A percentile compares a stretch with the other conserved stretches of the same genome.
These are phyloP conservation scores for Gadus chalcogrammus DNA, from an alignment of 2,113 vertebrate species.

Conservation along the genomic window DNA sequence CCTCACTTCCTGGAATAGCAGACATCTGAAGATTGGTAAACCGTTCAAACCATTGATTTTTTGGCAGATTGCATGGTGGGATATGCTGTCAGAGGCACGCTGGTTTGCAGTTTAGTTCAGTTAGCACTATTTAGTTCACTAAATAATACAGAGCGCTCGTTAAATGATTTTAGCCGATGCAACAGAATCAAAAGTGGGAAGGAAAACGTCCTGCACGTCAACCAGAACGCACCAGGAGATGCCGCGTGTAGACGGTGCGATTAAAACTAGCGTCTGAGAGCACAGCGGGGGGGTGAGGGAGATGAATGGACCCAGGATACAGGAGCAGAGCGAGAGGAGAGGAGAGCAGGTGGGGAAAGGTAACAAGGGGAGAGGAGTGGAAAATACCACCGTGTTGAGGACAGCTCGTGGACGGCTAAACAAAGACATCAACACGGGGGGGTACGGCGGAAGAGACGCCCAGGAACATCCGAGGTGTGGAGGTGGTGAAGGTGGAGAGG, in stretches of 20 bases:
- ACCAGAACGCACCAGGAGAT: too few relatives aligned
- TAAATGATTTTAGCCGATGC: neutral
- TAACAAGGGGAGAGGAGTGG: neutral
- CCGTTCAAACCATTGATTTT: neutral
- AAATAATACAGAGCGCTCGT: too few relatives aligned
- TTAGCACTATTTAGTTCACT: too few relatives aligned
- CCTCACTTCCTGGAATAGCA: conserved; percentile 35
- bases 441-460: neutral
- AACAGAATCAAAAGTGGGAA: conserved; percentile 15
- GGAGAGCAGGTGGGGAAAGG: too few relatives aligned
- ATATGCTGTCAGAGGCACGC: too few relatives aligned
- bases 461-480: too few relatives aligned
- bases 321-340: neutral
- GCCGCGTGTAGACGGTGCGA: too few relatives aligned
- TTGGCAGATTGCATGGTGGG: too few relatives aligned
- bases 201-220: too few relatives aligned
- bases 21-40: conserved; percentile 19
- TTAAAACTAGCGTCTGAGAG: neutral
- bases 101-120: too few relatives aligned
- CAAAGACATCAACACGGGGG: neutral
- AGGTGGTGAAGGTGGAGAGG: neutral
- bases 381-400: too few relatives aligned
- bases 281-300: conserved; percentile 15
- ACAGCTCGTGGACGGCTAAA: too few relatives aligned
- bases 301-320: conserved; percentile 3